A percentile compares a stretch with the other conserved stretches of the same genome.
Evolutionary conservation across 2,888 invertebrate species (phyloP).

Genomic region (Caradrina clavipalpis): DNA sequence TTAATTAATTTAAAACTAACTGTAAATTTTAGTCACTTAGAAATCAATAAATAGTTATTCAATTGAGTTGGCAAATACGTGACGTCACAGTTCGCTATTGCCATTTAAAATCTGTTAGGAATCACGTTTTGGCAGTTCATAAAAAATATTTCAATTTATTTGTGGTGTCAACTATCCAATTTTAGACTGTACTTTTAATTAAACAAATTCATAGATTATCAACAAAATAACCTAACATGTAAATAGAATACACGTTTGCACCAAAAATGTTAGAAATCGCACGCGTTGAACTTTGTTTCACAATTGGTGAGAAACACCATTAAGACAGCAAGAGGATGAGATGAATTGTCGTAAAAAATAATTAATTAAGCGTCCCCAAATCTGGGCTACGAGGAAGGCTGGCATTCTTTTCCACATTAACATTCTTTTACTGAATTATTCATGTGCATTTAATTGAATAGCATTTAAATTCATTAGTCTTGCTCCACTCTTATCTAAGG

Average conservation of each 20-base stretch:
- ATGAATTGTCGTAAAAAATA: conserved; percentile 72
- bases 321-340: conserved; percentile 50
- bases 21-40: too few species aligned
- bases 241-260: not conserved
- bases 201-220: not conserved
- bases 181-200: not conserved
- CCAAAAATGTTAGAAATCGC: conserved; percentile 12
- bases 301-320: conserved; percentile 58
- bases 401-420: conserved; percentile 85
- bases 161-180: not conserved
- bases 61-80: too few species aligned
- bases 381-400: conserved; percentile 75
- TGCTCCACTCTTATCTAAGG: conserved; percentile 66
- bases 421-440: conserved; percentile 87
- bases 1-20: too few species aligned
- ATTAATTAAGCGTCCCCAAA: conserved; percentile 83
- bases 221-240: not conserved
- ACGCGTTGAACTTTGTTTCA: conserved; percentile 46
- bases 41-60: too few species aligned
- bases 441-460: conserved; percentile 89
- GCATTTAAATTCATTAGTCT: conserved; percentile 87
- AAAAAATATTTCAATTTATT: too few species aligned
- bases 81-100: too few species aligned
- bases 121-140: too few species aligned
- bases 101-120: too few species aligned